Conservation (phyloP, 2,113 vertebrate species). For the Heptranchias perlo region DNA sequence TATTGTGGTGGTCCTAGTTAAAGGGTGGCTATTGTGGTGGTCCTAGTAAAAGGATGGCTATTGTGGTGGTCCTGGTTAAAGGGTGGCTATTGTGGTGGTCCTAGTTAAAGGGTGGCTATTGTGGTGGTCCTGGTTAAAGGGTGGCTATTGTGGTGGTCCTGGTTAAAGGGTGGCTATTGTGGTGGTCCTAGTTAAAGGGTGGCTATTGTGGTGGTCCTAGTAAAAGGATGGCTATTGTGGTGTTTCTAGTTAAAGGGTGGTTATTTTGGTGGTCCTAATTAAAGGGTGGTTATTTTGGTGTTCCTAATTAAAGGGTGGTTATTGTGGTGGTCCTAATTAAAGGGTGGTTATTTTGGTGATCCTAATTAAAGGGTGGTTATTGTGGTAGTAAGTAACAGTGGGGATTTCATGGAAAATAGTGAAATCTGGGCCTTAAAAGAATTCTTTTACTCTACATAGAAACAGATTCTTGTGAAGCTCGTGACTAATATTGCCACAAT, state of each 20-base stretch:
- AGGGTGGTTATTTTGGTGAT: neutral
- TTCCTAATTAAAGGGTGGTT: neutral
- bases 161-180: neutral
- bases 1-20: neutral
- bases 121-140: neutral
- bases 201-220: neutral
- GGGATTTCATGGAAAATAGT: neutral
- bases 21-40: too few relatives aligned
- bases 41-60: neutral
- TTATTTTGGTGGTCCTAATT: neutral
- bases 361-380: neutral
- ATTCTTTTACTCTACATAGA: neutral
- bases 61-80: neutral
- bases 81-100: neutral
- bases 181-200: neutral
- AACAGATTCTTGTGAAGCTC: neutral
- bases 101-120: neutral
- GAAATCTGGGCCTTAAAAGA: neutral
- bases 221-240: neutral
- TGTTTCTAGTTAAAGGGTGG: neutral
- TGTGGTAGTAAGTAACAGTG: neutral
- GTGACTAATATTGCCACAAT: neutral
- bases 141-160: neutral
- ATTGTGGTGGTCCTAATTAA: neutral
- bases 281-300: neutral